Percentiles rank a stretch among this genome's conserved stretches.
These are phyloP conservation scores for Phasia obesa DNA, from an alignment of 2,888 invertebrate genomes.

Conservation along the genomic window DNA sequence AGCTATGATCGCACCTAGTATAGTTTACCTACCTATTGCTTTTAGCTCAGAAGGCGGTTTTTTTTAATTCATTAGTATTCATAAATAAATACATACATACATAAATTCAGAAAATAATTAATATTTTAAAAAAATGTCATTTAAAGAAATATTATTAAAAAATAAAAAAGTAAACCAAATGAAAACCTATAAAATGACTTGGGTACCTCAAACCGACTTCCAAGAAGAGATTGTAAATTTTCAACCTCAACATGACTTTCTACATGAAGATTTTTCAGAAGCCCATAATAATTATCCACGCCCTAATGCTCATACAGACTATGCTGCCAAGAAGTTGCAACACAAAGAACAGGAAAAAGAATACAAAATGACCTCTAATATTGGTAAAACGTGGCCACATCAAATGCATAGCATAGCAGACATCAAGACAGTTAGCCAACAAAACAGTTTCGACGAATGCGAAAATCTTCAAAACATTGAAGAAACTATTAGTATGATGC, in stretches of 20 bases:
- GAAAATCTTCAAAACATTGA: conserved; percentile 75
- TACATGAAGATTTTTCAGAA: conserved; percentile 71
- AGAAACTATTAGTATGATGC: conserved; percentile 78
- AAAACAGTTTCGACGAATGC: background rate
- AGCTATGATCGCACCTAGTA: too few species aligned
- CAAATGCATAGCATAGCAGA: too few species aligned
- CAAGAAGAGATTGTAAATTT: conserved; percentile 78
- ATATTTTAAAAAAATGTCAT: background rate
- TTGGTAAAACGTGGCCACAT: too few species aligned
- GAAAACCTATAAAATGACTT: conserved; percentile 57
- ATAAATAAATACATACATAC: background rate
- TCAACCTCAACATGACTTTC: conserved; percentile 75
- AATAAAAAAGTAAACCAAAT: background rate
- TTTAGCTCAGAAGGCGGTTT: too few species aligned
- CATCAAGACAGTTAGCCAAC: too few species aligned
- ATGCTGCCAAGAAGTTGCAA: conserved; percentile 66
- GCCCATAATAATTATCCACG: conserved; percentile 65
- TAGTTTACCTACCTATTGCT: too few species aligned
- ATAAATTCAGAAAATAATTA: too few species aligned
- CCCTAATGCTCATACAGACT: conserved; percentile 73
- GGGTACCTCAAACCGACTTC: conserved; percentile 76
- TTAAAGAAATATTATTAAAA: background rate
- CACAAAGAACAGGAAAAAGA: conserved; percentile 18
- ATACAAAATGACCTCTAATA: too few species aligned
- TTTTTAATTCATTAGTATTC: too few species aligned